Conservation (phyloP, 1,140 invertebrate species). For the Reticulitermes speratus region DNA sequence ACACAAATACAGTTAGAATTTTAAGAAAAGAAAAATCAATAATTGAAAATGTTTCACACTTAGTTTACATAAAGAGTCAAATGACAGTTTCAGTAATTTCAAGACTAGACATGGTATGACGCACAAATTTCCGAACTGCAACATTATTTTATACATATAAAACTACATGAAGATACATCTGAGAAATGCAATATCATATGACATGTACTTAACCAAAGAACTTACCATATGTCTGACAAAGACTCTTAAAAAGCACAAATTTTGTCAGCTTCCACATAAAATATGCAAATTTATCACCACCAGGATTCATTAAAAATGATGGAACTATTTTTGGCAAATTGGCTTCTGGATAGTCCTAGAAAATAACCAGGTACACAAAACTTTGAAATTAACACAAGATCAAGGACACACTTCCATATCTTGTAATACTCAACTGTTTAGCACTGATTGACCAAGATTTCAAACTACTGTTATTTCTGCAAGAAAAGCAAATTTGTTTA, state of each 20-base stretch:
- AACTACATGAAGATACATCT: neutral
- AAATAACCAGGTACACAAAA: neutral
- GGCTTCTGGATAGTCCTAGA: neutral
- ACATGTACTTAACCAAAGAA: neutral
- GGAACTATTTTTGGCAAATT: neutral
- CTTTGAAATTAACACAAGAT: too few species aligned
- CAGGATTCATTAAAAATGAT: neutral
- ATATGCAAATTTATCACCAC: neutral
- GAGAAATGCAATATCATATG: neutral
- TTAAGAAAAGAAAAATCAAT: neutral
- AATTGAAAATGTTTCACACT: neutral
- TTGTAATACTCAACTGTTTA: too few species aligned
- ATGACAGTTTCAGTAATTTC: neutral
- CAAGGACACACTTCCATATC: too few species aligned
- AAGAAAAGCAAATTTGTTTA: too few species aligned
- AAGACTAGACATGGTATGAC: neutral
- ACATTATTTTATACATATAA: neutral
- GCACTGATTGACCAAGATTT: too few species aligned
- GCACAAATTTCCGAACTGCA: neutral
- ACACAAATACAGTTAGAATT: neutral
- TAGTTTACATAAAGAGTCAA: neutral
- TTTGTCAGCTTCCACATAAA: neutral
- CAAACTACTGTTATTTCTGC: too few species aligned
- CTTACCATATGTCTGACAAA: conserved; percentile 3
- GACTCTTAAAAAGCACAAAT: neutral